Evolutionary conservation across 1,140 invertebrate genomes (phyloP).

Genomic region (Neodiprion lecontei): DNA sequence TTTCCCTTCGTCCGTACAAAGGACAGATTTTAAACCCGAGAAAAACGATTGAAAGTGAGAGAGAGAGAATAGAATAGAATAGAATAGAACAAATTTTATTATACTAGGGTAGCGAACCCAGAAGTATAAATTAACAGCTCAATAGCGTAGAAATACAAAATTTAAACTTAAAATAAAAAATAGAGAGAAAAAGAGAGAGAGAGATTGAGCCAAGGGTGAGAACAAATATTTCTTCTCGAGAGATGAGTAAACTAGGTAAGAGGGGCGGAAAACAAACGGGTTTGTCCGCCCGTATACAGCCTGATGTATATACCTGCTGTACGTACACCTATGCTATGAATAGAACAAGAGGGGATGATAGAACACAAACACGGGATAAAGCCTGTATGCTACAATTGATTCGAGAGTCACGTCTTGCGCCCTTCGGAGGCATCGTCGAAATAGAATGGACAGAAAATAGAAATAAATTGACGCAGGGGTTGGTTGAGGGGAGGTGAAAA

Average conservation of each 20-base stretch:
- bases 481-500: background rate
- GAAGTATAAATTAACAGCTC: too few relatives aligned
- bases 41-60: background rate
- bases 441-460: background rate
- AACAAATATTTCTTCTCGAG: background rate
- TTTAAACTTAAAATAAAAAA: too few relatives aligned
- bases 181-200: background rate
- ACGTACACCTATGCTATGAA: background rate
- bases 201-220: background rate
- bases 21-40: too few relatives aligned
- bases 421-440: background rate
- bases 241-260: background rate
- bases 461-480: background rate
- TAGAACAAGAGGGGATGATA: background rate
- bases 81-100: too few relatives aligned
- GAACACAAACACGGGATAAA: too few relatives aligned
- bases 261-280: background rate
- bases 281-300: background rate
- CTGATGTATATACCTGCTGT: background rate
- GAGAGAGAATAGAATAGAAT: background rate
- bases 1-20: too few relatives aligned
- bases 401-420: background rate
- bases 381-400: background rate
- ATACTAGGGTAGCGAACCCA: too few relatives aligned
- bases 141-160: too few relatives aligned